Percentiles rank a stretch among this genome's conserved stretches.
Evolutionary conservation across 1,140 invertebrate species (phyloP).

Genomic region (Nasonia vitripennis): DNA sequence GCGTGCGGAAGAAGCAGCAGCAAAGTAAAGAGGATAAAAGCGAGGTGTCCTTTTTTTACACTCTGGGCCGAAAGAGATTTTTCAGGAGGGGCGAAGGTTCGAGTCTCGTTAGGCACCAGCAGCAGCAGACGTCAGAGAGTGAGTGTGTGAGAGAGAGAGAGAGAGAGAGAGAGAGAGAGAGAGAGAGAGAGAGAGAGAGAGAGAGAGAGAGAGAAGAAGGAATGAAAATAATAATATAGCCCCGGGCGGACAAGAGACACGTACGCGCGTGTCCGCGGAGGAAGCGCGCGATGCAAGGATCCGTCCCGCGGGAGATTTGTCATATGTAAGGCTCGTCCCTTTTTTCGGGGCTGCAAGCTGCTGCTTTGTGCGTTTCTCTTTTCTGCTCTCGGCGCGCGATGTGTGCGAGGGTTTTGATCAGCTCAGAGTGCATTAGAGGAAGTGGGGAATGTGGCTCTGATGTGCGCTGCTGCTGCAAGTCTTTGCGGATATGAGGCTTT

Average conservation of each 20-base stretch:
- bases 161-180: too few relatives aligned
- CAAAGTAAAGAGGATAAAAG: slow-evolving; percentile 7
- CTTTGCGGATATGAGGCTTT: neutral
- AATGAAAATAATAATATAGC: slow-evolving; percentile 53
- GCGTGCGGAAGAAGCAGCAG: neutral
- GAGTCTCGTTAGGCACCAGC: neutral
- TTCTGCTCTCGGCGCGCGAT: neutral
- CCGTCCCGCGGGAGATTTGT: slow-evolving; percentile 24
- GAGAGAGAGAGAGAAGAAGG: slow-evolving; percentile 17
- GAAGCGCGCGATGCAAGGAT: slow-evolving; percentile 21
- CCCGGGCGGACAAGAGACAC: neutral
- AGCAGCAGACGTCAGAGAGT: neutral
- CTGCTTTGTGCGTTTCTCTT: neutral
- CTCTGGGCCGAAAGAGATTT: neutral
- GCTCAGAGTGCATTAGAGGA: slow-evolving; percentile 18
- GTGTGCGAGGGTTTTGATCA: slow-evolving; percentile 15
- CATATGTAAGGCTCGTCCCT: slow-evolving; percentile 30
- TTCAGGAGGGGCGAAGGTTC: neutral
- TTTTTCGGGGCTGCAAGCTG: neutral
- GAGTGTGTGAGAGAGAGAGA: neutral
- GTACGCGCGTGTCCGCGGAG: neutral
- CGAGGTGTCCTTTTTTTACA: neutral
- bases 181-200: too few relatives aligned
- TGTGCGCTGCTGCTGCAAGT: neutral
- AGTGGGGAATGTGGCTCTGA: neutral